Conservation (phyloP, 92 coral and sea anemone species). For the Palythoa caribaeorum region DNA sequence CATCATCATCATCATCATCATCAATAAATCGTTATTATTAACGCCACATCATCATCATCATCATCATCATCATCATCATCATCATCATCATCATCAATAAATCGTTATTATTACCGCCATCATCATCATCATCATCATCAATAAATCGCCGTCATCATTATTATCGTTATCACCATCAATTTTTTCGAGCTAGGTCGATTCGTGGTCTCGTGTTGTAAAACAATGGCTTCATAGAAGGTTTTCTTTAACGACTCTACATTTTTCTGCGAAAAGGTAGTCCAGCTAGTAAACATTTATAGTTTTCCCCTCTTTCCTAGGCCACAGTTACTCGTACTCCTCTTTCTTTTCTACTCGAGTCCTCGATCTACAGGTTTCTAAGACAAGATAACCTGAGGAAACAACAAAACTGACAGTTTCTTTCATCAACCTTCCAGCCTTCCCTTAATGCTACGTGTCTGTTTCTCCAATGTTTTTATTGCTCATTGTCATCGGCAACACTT, state of each 20-base stretch:
- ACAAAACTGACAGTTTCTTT: too few species aligned
- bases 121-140: background rate
- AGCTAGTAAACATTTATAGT: too few species aligned
- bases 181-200: too few species aligned
- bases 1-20: background rate
- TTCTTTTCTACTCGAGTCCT: too few species aligned
- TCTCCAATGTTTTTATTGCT: background rate
- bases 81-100: background rate
- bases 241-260: too few species aligned
- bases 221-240: too few species aligned
- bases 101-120: background rate
- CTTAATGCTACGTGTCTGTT: constrained; percentile 3
- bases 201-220: too few species aligned
- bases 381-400: too few species aligned
- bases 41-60: background rate
- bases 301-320: too few species aligned
- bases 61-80: background rate
- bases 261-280: too few species aligned
- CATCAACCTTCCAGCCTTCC: background rate
- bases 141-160: background rate
- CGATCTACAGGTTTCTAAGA: too few species aligned
- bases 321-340: too few species aligned
- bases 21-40: background rate
- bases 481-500: constrained; percentile 10
- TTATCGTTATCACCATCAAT: background rate